Evolutionary conservation across 2,888 invertebrate species (phyloP), one percentile per base, ranked within the genome.

Genomic region (Lepidochrysops patricia): DNA sequence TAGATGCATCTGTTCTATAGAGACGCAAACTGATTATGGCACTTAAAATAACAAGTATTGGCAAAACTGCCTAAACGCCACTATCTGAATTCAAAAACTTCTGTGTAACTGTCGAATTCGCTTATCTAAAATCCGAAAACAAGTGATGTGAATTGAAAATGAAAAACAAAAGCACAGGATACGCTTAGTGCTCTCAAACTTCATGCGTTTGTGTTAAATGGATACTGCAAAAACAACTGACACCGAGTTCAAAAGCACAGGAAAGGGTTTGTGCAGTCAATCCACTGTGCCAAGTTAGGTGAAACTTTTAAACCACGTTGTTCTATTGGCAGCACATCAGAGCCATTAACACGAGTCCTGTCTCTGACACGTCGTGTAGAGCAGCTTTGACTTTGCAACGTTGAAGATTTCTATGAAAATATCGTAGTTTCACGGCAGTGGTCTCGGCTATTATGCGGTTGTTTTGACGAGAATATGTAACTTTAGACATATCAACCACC

Each of bases 211-310:
- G 7, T 19, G n/a, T n/a, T n/a, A n/a, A n/a, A n/a, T n/a, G n/a
- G n/a, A n/a, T n/a, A n/a, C 7, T 19, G 43, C 19, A 43, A 9
- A 43, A 13, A n/a, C 13, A n/a, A 15, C 9, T 43, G 19, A 43
- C 43, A 7, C 19, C 9, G 43, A 43, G 43, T 43, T 43, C 43
- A 43, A 43, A 43, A 12, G 43, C 43, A 9, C 43, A 43, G 26
- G 52, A 52, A 52, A 27, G 52, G 26, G n/a, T 43, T 43, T 43
- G 43, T 43, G 19, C 43, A 43, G 37, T 15, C 37, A 43, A 43
- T 15, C 37, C 19, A 9, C 15, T 43, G 37, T 43, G 7, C 19
- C 19, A 3, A 43, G 43, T 9, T 9, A 4, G 43, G 12, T 43
- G 19, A 19, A 43, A 43, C 52, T 9, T 26, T 50, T n/a, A 25